Percentiles rank a stretch among this genome's conserved stretches.
Evolutionary conservation across 1,140 invertebrate genomes (phyloP).

Genomic region (Aporrectodea caliginosa): DNA sequence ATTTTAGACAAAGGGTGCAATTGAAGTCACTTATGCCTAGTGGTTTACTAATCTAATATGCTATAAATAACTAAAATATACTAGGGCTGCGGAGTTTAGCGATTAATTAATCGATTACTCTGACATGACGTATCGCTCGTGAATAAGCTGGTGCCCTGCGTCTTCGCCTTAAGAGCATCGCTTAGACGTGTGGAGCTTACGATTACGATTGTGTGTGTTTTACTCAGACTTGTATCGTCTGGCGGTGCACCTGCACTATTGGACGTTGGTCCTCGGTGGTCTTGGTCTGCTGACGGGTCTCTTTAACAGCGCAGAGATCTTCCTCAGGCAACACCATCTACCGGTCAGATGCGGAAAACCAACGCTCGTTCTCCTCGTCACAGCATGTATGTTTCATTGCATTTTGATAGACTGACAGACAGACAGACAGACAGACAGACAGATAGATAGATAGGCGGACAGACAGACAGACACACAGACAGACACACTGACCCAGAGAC

Average conservation of each 20-base stretch:
- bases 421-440: constrained; percentile 1
- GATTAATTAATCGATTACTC: too few relatives aligned
- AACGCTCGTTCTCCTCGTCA: neutral
- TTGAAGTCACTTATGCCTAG: too few relatives aligned
- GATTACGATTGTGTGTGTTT: too few relatives aligned
- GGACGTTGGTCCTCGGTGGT: neutral
- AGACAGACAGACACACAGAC: neutral
- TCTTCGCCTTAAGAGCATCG: too few relatives aligned
- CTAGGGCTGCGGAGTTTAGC: too few relatives aligned
- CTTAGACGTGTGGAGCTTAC: too few relatives aligned
- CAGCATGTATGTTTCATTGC: neutral
- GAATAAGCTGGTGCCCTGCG: too few relatives aligned
- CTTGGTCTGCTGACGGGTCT: neutral
- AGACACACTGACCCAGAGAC: neutral
- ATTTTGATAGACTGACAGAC: neutral
- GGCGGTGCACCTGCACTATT: neutral
- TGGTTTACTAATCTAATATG: too few relatives aligned
- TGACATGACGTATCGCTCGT: too few relatives aligned
- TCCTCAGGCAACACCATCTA: neutral
- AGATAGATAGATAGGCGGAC: neutral
- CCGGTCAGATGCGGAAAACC: neutral
- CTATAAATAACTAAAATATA: too few relatives aligned
- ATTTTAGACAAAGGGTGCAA: too few relatives aligned
- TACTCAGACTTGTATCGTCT: neutral
- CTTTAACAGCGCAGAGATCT: neutral